Base-by-base conservation (phyloP, 2,113 vertebrate genomes). In the Clarias magur region DNA sequence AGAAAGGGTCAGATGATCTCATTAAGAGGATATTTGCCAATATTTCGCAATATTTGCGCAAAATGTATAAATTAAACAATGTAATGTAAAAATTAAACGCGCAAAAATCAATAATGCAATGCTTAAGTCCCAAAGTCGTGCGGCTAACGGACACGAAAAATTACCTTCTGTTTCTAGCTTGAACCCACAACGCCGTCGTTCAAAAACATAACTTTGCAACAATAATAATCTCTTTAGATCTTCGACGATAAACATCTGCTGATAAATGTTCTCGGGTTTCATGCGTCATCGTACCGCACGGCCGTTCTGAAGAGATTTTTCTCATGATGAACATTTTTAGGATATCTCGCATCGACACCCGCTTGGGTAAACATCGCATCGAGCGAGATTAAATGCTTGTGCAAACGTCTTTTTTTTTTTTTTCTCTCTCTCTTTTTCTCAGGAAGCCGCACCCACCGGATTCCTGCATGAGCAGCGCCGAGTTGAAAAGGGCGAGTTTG, bases 401-500 rank as follows among this genome's bases (percentile, higher is more conserved):
- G 48, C 34, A 85, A 78, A 60, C 15, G 10, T 12, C 17, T 23
- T 68, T 12, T 15, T 57, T n/a, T 48, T 34, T 34, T 34, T 34
- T 34, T 34, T 56, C 21, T 72, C 30, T 38, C 15, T 34, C 2
- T 34, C 2, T 34, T 34, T 56, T 34, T 72, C 30, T 38, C 15
- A 72, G 1, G 54, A 9, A 60, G 56, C 53, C 30, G 16, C n/a
- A 93, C 97, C 89, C 95, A 99, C 98, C 98, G 62, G 97, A 99
- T 92, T 99, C 98, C 91, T 99, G 98, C 98, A 99, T 99, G 65
- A 99, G 95, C 60, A 99, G 95, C 0, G 97, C 98, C 0, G 98
- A 99, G 93, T 99, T 99, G 90, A 99, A 99, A 53, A 99, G 95
- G 0, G 98, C 97, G 88, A 99, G 93, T 84, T 99, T 99, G 94